Conservation (phyloP, 2,888 invertebrate genomes). For the Orchestes rusci region DNA sequence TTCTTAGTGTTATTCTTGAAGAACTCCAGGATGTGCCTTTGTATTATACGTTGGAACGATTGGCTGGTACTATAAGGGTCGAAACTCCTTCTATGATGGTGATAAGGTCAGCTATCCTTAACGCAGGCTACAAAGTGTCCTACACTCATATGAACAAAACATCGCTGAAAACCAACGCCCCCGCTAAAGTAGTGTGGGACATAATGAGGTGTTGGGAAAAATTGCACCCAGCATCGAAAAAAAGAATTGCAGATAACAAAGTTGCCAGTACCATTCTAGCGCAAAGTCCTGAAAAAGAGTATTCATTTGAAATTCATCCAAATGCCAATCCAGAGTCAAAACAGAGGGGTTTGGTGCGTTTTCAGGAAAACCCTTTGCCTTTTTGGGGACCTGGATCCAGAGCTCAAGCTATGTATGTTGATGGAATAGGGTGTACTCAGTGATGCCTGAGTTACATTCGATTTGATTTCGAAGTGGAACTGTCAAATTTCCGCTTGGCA, state of each 20-base stretch:
- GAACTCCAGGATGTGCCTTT: slow-evolving; percentile 81
- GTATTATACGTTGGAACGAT: slow-evolving; percentile 75
- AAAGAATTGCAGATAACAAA: slow-evolving; percentile 48
- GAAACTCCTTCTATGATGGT: slow-evolving; percentile 62
- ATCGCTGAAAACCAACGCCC: slow-evolving; percentile 91
- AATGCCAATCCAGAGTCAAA: slow-evolving; percentile 78
- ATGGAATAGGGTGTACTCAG: not conserved
- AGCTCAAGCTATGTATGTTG: slow-evolving; percentile 66
- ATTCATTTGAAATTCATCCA: slow-evolving; percentile 52
- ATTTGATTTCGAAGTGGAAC: too few relatives aligned
- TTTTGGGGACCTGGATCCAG: slow-evolving; percentile 90
- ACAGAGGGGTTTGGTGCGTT: slow-evolving; percentile 63
- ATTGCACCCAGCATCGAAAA: slow-evolving; percentile 57
- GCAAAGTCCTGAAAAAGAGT: slow-evolving; percentile 44
- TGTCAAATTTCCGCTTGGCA: too few relatives aligned
- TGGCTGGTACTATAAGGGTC: slow-evolving; percentile 66
- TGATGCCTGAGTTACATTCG: too few relatives aligned
- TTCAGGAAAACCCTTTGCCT: slow-evolving; percentile 78
- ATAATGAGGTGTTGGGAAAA: slow-evolving; percentile 76
- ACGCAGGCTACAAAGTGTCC: slow-evolving; percentile 87
- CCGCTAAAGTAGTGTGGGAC: slow-evolving; percentile 83
- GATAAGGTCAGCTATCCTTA: slow-evolving; percentile 80
- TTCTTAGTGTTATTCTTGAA: slow-evolving; percentile 72
- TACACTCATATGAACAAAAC: slow-evolving; percentile 82
- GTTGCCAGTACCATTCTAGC: slow-evolving; percentile 52